A percentile compares a stretch with the other conserved stretches of the same genome.
Evolutionary conservation across 2,797 vertebrate genomes (phyloP).

Genomic region (Zalophus californianus): DNA sequence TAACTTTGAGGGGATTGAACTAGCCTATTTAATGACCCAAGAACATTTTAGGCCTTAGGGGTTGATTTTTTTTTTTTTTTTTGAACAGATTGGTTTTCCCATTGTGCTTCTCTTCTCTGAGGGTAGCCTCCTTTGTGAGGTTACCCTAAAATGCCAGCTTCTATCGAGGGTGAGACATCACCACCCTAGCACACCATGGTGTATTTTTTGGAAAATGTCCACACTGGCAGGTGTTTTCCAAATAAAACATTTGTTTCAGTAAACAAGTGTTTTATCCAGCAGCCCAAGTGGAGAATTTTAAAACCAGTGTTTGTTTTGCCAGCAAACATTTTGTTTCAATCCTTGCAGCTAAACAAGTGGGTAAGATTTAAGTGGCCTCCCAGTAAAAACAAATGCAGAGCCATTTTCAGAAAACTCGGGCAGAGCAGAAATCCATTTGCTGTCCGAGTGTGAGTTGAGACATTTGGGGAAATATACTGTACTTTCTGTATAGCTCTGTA

Average conservation of each 20-base stretch:
- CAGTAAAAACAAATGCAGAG: constrained; percentile 59
- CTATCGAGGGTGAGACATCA: constrained; percentile 41
- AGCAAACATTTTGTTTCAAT: constrained; percentile 80
- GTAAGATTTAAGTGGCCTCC: constrained; percentile 67
- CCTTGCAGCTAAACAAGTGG: constrained; percentile 66
- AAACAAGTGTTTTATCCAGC: constrained; percentile 77
- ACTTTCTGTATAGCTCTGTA: not conserved
- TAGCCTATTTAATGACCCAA: not conserved
- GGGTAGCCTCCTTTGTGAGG: not conserved
- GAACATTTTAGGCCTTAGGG: not conserved
- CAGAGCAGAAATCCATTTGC: not conserved
- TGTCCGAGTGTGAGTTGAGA: not conserved
- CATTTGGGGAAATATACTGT: not conserved
- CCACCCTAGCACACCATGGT: constrained; percentile 49
- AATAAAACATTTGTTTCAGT: constrained; percentile 80
- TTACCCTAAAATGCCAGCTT: constrained; percentile 30
- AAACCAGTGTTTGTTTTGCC: constrained; percentile 79
- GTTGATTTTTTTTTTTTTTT: not conserved
- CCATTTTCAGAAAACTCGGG: not conserved
- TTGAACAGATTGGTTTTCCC: not conserved
- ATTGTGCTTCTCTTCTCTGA: not conserved
- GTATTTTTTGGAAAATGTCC: constrained; percentile 73
- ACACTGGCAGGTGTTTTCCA: constrained; percentile 69
- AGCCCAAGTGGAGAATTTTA: constrained; percentile 73
- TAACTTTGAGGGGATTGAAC: not conserved